Evolutionary conservation across 2,113 vertebrate genomes (phyloP), one percentile per base, ranked within the genome.

Genomic region (Protomyctophum bolini): DNA sequence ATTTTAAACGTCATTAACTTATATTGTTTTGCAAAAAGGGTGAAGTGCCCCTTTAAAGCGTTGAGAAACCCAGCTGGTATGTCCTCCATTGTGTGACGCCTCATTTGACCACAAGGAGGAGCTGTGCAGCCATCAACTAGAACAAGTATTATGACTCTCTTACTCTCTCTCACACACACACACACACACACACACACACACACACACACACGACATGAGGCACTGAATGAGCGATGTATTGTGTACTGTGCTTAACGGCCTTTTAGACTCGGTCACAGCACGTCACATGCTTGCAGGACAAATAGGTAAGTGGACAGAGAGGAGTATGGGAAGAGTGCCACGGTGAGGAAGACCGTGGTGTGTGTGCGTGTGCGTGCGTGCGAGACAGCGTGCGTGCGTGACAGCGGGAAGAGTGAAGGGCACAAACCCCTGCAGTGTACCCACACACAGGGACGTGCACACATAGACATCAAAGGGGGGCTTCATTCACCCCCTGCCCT

Each of bases 41-140:
- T 21, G 21, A 21, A 21, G 21, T 21, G 21, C 21, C 21, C 21
- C 21, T 21, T 21, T 21, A 21, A 21, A 21, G 2, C 2, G 21
- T 21, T 21, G 21, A 21, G 21, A 21, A 21, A 21, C 21, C 21
- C 21, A 21, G 21, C 21, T 2, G 21, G 21, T 21, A 2, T 21
- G 21, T 21, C 21, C 21, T 21, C 21, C 21, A 21, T 1, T 83
- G 86, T 83, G 86, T 71, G 62, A 75, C 63, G 63, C 81, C 59
- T 49, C 7, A n/a, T 9, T 21, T 57, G 47, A 76, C 87, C 92
- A 89, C 89, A 81, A 46, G 63, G 84, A 77, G 90, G 89, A 2
- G 87, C 91, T 93, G 86, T 91, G 76, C 69, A 76, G 79, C 83
- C 76, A 82, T 68, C 58, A 3, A 86, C 21, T 15, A 10, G 52